A percentile compares a stretch with the other conserved stretches of the same genome.
Evolutionary conservation across 1,140 invertebrate species (phyloP).

Genomic region (Eubasilissa regina): DNA sequence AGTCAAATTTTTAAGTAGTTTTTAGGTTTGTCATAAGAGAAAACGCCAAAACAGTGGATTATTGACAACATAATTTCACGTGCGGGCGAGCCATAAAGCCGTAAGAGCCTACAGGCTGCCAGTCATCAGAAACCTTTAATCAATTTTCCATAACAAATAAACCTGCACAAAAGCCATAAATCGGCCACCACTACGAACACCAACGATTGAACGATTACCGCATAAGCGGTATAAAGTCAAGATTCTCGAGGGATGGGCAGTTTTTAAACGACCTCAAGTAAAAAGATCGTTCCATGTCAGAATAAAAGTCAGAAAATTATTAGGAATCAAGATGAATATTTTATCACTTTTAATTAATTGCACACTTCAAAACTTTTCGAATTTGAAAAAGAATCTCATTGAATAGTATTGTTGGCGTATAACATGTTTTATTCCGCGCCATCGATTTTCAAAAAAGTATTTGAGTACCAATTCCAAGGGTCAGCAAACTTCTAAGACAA

Average conservation of each 20-base stretch:
- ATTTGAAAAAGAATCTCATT: too few species aligned
- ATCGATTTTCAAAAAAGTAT: too few species aligned
- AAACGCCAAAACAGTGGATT: slow-evolving; percentile 10
- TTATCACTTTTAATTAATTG: too few species aligned
- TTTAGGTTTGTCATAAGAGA: slow-evolving; percentile 16
- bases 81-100: slow-evolving; percentile 19
- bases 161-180: background rate
- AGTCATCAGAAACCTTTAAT: slow-evolving; percentile 21
- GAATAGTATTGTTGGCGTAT: too few species aligned
- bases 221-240: slow-evolving; percentile 1
- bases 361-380: too few species aligned
- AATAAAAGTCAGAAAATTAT: too few species aligned
- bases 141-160: slow-evolving; percentile 38
- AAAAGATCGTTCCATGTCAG: too few species aligned
- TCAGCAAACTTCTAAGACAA: too few species aligned
- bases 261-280: background rate
- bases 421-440: too few species aligned
- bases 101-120: slow-evolving; percentile 36
- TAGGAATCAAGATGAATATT: too few species aligned
- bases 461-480: too few species aligned
- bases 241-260: background rate
- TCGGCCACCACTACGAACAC: background rate
- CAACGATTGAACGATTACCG: slow-evolving; percentile 43
- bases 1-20: slow-evolving; percentile 1
- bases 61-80: slow-evolving; percentile 40